Conservation (phyloP, 2,888 invertebrate species). For the Yponomeuta plumbellus region DNA sequence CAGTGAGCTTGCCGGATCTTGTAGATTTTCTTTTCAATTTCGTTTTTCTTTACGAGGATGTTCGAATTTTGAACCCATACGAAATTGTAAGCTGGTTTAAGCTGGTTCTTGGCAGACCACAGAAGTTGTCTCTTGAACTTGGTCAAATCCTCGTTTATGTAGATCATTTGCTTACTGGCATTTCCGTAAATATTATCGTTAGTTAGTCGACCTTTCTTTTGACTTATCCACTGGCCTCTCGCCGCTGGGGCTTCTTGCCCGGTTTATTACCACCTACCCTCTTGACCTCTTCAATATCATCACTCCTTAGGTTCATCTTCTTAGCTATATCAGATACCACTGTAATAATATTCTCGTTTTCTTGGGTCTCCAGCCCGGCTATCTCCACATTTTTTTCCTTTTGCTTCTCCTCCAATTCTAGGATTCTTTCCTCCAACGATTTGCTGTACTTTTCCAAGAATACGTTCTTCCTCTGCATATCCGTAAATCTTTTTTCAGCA, state of each 20-base stretch:
- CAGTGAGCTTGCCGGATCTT: no score
- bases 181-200: conserved; percentile 13
- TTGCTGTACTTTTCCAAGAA: conserved; percentile 22
- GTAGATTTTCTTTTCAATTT: conserved; percentile 20
- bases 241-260: no score
- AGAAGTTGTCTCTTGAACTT: conserved; percentile 11
- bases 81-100: conserved; percentile 18
- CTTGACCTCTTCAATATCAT: conserved; percentile 20
- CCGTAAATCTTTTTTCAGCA: conserved; percentile 19
- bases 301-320: conserved; percentile 14
- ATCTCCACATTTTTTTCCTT: conserved; percentile 19
- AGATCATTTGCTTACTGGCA: conserved; percentile 10
- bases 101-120: conserved; percentile 15
- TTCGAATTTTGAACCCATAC: conserved; percentile 22
- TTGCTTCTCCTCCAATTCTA: conserved; percentile 18
- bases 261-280: no score
- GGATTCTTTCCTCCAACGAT: conserved; percentile 21
- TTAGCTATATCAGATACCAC: not conserved
- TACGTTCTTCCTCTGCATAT: conserved; percentile 18
- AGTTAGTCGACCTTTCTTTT: conserved; percentile 14
- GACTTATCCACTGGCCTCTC: conserved; percentile 17
- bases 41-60: conserved; percentile 21
- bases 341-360: not conserved
- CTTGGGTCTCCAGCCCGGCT: not conserved
- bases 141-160: conserved; percentile 16